Percentiles rank a stretch among this genome's conserved stretches.
phyloP scores from a whole-genome alignment of 2,888 invertebrate genomes.

The Sphaeridia pumilis region DNA sequence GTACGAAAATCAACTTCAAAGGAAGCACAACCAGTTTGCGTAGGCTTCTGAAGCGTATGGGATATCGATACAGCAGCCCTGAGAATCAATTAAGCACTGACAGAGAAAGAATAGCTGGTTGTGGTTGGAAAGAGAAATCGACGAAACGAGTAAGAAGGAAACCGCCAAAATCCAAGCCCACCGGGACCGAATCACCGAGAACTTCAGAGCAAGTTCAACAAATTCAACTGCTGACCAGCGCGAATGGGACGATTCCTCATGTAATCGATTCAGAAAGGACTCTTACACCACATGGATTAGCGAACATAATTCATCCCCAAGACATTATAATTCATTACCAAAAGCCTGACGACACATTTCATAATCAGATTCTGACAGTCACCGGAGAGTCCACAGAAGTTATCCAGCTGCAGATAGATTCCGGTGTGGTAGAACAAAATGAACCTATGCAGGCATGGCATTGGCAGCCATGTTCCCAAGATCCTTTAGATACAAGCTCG shows the following conservation, averaged over 20 bases:
- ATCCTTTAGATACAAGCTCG: too few species aligned
- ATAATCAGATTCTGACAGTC: slow-evolving; percentile 11
- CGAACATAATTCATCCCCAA: slow-evolving; percentile 9
- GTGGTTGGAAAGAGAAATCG: slow-evolving; percentile 14
- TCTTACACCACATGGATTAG: slow-evolving; percentile 4
- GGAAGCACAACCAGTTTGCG: slow-evolving; percentile 32
- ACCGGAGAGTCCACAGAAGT: slow-evolving; percentile 5
- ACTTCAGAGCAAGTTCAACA: not conserved
- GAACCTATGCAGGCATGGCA: slow-evolving; percentile 16
- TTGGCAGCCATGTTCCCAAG: slow-evolving; percentile 2
- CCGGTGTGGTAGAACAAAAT: slow-evolving; percentile 3
- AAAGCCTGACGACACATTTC: slow-evolving; percentile 3
- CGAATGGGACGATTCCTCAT: not conserved
- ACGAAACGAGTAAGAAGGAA: too few species aligned
- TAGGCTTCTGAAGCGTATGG: slow-evolving; percentile 31
- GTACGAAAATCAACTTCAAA: slow-evolving; percentile 25
- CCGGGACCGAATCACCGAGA: too few species aligned
- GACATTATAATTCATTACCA: slow-evolving; percentile 15
- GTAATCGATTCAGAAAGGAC: slow-evolving; percentile 4
- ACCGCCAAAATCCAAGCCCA: too few species aligned
- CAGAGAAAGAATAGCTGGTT: slow-evolving; percentile 7
- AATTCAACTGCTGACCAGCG: too few species aligned
- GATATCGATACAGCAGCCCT: slow-evolving; percentile 22
- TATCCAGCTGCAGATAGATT: slow-evolving; percentile 11
- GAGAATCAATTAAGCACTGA: slow-evolving; percentile 11